These are phyloP conservation scores for Halcyon malimbica DNA, from an alignment of 2,113 vertebrate species.

Conservation along the genomic window DNA sequence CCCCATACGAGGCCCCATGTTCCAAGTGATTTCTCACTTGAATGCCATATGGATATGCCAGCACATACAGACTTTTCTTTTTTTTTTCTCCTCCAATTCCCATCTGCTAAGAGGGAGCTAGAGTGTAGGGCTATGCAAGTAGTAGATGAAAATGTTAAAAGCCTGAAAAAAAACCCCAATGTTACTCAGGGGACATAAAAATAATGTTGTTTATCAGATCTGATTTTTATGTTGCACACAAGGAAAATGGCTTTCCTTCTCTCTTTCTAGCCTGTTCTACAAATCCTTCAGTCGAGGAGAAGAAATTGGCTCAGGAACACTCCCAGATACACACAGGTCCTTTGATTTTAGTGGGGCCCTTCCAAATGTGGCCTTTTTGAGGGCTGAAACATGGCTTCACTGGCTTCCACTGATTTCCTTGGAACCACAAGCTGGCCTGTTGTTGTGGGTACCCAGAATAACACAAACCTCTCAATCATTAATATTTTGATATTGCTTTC, in stretches of 20 bases:
- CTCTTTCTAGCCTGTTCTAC: background rate
- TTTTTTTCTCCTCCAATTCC: background rate
- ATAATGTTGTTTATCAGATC: slow-evolving; percentile 9
- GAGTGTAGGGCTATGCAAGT: slow-evolving; percentile 27
- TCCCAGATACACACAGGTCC: background rate
- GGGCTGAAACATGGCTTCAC: background rate
- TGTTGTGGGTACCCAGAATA: background rate
- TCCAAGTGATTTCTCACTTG: slow-evolving; percentile 66
- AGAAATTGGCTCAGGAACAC: background rate
- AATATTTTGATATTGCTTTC: background rate
- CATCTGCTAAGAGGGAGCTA: slow-evolving; percentile 57
- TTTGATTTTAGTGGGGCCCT: background rate
- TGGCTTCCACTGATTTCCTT: background rate
- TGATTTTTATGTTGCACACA: background rate
- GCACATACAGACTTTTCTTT: slow-evolving; percentile 44
- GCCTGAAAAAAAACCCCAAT: background rate
- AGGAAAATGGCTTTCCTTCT: background rate
- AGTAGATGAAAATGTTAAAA: slow-evolving; percentile 54
- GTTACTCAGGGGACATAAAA: slow-evolving; percentile 1
- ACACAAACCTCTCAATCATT: background rate
- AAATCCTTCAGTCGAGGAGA: background rate
- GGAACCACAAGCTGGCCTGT: background rate
- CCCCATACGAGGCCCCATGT: slow-evolving; percentile 18
- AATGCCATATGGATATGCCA: slow-evolving; percentile 63
- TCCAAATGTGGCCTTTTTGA: background rate